Percentiles rank a stretch among this genome's conserved stretches.
phyloP scores from a whole-genome alignment of 2,888 invertebrate species.

The Orthonychiurus folsomi region DNA sequence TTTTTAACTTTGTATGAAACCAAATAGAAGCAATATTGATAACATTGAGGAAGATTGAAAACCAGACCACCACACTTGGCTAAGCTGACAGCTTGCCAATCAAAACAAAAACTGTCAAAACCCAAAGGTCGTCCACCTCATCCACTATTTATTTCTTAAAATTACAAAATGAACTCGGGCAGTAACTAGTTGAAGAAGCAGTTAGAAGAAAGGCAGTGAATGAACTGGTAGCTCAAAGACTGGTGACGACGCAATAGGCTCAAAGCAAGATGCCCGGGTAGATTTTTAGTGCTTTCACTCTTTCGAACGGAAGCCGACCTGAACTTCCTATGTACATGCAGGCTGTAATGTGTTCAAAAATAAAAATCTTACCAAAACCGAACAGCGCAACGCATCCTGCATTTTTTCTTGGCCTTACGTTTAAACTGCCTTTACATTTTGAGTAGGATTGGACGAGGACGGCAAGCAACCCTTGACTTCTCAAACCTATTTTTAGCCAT shows the following conservation, averaged over 20 bases:
- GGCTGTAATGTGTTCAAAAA: not conserved
- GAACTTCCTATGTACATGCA: not conserved
- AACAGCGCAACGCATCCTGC: not conserved
- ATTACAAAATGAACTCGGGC: too few relatives aligned
- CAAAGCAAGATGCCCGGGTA: not conserved
- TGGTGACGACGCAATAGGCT: too few relatives aligned
- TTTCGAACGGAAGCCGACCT: not conserved
- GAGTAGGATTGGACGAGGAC: not conserved
- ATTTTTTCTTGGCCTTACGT: not conserved
- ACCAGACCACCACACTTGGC: not conserved
- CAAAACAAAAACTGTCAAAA: not conserved
- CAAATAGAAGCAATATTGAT: too few relatives aligned
- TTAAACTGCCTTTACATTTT: not conserved
- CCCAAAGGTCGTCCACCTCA: not conserved
- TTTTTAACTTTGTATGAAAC: too few relatives aligned
- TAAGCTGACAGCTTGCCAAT: not conserved
- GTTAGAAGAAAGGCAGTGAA: not conserved
- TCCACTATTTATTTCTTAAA: not conserved
- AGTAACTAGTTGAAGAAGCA: too few relatives aligned
- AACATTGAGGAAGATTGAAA: too few relatives aligned
- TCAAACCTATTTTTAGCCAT: not conserved
- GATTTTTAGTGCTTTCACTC: not conserved
- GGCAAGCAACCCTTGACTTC: not conserved
- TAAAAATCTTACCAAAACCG: not conserved
- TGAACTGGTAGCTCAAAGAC: too few relatives aligned